Evolutionary conservation across 2,797 vertebrate species (phyloP).

Genomic region (Lagothrix lagotricha): DNA sequence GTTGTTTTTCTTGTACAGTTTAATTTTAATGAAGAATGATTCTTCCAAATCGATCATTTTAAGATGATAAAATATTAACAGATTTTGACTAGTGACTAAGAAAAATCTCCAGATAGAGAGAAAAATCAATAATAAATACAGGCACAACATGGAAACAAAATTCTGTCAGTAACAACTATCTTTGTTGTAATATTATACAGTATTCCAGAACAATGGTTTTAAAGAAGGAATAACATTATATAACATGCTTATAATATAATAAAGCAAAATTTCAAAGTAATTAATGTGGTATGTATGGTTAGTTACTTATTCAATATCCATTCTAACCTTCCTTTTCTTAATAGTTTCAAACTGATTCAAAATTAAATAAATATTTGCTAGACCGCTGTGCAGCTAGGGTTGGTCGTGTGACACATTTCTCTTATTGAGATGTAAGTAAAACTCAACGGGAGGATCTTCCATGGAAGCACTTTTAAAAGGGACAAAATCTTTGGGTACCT

Average conservation of each 20-base stretch:
- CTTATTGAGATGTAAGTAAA: neutral
- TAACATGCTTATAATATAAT: neutral
- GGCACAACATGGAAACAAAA: neutral
- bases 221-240: neutral
- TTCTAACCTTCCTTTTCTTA: neutral
- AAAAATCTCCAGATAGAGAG: neutral
- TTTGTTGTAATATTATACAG: neutral
- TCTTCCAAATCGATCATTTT: neutral
- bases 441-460: neutral
- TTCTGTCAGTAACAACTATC: neutral
- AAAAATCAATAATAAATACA: neutral
- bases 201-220: neutral
- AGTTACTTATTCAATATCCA: neutral
- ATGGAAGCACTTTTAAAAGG: neutral
- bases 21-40: conserved; percentile 27
- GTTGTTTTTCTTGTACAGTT: neutral
- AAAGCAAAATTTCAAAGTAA: neutral
- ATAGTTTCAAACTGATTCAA: neutral
- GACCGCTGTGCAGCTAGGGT: neutral
- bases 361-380: neutral
- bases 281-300: neutral
- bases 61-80: neutral
- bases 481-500: neutral
- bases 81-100: neutral
- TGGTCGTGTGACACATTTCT: neutral